Evolutionary conservation across 2,797 vertebrate genomes (phyloP).

Genomic region (Neosilurus mollespiculum): DNA sequence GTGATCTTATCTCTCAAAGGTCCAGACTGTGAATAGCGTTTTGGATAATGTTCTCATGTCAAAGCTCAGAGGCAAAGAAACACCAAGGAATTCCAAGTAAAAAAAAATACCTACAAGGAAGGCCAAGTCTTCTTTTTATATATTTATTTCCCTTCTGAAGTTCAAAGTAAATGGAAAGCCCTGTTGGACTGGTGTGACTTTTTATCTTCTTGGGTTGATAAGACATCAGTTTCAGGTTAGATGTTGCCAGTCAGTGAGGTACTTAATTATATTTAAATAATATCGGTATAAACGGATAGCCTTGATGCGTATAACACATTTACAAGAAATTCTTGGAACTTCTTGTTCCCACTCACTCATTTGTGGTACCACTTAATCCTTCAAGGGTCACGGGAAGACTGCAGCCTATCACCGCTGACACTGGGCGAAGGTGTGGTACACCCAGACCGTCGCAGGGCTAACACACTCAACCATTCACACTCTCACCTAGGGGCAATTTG

Average conservation of each 20-base stretch:
- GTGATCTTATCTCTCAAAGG: slow-evolving; percentile 61
- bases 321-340: too few relatives aligned
- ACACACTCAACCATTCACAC: too few relatives aligned
- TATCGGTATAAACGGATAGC: neutral
- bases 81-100: slow-evolving; percentile 61
- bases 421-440: too few relatives aligned
- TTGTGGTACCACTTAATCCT: too few relatives aligned
- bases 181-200: slow-evolving; percentile 38
- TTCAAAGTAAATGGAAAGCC: slow-evolving; percentile 63
- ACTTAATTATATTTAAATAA: neutral
- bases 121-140: slow-evolving; percentile 60
- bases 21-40: slow-evolving; percentile 57
- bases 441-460: too few relatives aligned
- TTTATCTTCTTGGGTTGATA: slow-evolving; percentile 23
- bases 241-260: neutral
- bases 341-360: too few relatives aligned
- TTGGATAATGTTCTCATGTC: slow-evolving; percentile 53
- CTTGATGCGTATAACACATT: neutral
- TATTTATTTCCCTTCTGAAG: slow-evolving; percentile 57
- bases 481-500: too few relatives aligned
- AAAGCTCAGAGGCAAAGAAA: slow-evolving; percentile 56
- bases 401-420: too few relatives aligned
- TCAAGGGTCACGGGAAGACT: too few relatives aligned
- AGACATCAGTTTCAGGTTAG: neutral
- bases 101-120: slow-evolving; percentile 52